These are phyloP conservation scores for Anhinga anhinga DNA, from an alignment of 2,113 vertebrate species.

Conservation along the genomic window DNA sequence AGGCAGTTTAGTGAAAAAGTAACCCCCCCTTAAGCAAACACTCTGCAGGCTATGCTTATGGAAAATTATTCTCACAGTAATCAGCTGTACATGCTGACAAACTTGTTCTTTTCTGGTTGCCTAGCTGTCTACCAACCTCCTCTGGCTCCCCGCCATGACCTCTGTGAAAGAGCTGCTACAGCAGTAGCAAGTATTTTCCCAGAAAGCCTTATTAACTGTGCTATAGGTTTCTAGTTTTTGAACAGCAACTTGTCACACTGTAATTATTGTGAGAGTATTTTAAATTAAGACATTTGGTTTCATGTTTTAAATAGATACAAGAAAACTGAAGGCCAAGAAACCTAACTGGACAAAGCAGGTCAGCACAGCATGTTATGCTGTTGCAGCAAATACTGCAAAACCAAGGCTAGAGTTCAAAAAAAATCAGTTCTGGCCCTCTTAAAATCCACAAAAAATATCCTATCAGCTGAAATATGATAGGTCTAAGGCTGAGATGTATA, in stretches of 20 bases:
- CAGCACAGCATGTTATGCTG: not conserved
- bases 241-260: not conserved
- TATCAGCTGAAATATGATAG: not conserved
- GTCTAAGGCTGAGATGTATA: not conserved
- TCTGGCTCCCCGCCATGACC: conserved; percentile 48
- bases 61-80: conserved; percentile 65
- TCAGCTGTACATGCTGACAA: conserved; percentile 72
- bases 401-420: not conserved
- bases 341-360: not conserved
- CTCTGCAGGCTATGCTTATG: conserved; percentile 1
- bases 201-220: not conserved
- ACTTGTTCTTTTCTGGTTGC: conserved; percentile 71
- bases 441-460: not conserved
- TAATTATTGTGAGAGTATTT: not conserved
- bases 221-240: not conserved
- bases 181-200: not conserved
- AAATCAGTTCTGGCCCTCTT: not conserved
- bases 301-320: not conserved
- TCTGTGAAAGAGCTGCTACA: conserved; percentile 38
- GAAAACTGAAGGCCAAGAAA: not conserved
- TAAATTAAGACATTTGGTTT: not conserved
- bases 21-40: conserved; percentile 44
- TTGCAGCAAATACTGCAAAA: not conserved
- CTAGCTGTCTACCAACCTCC: conserved; percentile 51
- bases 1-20: conserved; percentile 34